Conservation (phyloP, 2,888 invertebrate species). For the Teleogryllus oceanicus region DNA sequence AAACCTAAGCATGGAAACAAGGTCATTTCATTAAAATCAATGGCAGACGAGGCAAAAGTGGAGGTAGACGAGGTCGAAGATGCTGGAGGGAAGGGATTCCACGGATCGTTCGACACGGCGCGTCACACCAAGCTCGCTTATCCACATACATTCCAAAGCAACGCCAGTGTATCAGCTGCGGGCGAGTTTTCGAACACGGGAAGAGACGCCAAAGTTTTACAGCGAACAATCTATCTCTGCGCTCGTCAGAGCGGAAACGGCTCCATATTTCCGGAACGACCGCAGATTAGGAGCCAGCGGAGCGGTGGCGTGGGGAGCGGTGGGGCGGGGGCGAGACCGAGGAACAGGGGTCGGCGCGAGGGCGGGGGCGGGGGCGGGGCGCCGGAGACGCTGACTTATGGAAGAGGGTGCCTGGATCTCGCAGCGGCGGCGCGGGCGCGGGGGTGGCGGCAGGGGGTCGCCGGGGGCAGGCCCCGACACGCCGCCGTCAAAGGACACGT, state of each 20-base stretch:
- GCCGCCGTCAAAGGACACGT: background rate
- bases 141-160: too few species aligned
- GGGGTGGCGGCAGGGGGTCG: background rate
- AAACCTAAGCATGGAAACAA: too few species aligned
- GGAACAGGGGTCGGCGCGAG: background rate
- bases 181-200: slow-evolving; percentile 2
- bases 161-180: background rate
- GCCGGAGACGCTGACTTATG: slow-evolving; percentile 7
- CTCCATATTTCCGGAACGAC: slow-evolving; percentile 18
- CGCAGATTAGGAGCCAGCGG: background rate
- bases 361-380: background rate
- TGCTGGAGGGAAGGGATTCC: too few species aligned
- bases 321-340: background rate
- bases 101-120: too few species aligned
- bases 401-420: background rate
- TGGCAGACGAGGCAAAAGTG: too few species aligned
- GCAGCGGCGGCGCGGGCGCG: background rate
- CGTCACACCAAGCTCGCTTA: too few species aligned
- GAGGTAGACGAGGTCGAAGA: too few species aligned
- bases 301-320: background rate
- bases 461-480: background rate
- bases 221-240: background rate
- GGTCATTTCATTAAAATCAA: too few species aligned
- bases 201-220: background rate
- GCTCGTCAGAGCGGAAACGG: background rate